Evolutionary conservation across 2,113 vertebrate genomes (phyloP).

Genomic region (Corythaixoides concolor): DNA sequence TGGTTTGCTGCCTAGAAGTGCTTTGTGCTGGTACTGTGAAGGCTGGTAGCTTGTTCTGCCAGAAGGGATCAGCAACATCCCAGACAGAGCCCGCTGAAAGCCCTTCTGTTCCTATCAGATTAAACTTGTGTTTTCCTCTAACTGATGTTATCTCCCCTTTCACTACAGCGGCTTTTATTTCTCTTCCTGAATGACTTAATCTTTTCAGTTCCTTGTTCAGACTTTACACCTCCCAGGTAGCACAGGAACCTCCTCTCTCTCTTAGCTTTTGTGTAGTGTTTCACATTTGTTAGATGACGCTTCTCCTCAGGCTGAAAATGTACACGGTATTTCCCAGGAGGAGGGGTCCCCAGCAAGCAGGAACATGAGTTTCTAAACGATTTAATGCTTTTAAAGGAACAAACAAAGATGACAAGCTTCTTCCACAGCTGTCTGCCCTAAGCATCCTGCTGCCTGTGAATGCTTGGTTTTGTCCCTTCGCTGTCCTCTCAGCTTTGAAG

Average conservation of each 20-base stretch:
- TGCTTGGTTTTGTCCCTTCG: neutral
- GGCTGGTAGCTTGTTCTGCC: constrained; percentile 10
- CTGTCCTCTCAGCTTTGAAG: neutral
- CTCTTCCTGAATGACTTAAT: neutral
- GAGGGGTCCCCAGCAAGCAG: neutral
- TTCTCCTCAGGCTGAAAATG: neutral
- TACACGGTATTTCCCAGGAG: neutral
- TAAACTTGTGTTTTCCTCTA: neutral
- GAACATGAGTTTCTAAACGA: neutral
- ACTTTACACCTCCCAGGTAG: neutral
- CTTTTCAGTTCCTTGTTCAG: neutral
- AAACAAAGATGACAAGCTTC: neutral
- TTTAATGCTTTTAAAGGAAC: neutral
- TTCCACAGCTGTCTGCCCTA: neutral
- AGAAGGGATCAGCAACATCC: neutral
- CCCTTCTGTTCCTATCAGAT: constrained; percentile 31
- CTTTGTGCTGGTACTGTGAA: neutral
- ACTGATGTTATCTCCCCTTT: neutral
- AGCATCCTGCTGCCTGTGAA: neutral
- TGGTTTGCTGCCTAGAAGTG: neutral
- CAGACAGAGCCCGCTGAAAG: constrained; percentile 3
- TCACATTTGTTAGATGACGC: neutral
- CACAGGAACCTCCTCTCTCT: rapidly evolving
- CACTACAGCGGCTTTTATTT: neutral
- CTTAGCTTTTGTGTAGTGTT: neutral